These are phyloP conservation scores for Ptilorrhoa leucosticta DNA, from an alignment of 2,113 vertebrate species.

Conservation along the genomic window DNA sequence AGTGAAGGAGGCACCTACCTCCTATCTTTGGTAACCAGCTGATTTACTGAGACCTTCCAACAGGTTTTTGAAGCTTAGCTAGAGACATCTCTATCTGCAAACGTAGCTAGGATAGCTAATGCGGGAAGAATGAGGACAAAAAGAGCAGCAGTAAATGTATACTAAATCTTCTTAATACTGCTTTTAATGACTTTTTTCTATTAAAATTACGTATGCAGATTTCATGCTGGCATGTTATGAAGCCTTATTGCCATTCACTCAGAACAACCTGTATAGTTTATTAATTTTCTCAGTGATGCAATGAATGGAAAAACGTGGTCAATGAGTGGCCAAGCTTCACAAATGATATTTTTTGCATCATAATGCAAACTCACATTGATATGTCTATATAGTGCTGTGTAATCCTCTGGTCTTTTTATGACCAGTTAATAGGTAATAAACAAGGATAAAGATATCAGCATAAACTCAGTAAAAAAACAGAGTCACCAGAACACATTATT, in stretches of 20 bases:
- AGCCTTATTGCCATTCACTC: neutral
- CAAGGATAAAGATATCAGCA: neutral
- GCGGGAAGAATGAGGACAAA: neutral
- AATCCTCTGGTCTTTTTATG: neutral
- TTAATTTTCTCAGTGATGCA: neutral
- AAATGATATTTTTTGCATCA: neutral
- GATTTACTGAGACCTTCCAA: neutral
- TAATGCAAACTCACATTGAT: neutral
- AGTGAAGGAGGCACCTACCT: neutral
- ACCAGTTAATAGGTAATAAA: neutral
- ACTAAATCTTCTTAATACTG: neutral
- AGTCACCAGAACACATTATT: neutral
- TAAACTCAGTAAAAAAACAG: neutral
- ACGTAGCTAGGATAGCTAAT: neutral
- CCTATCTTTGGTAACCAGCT: neutral
- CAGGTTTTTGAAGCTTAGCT: neutral
- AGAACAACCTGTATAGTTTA: neutral
- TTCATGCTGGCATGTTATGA: neutral
- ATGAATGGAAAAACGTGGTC: neutral
- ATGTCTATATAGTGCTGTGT: neutral
- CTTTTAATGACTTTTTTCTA: neutral
- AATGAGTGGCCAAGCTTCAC: neutral
- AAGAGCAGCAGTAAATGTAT: neutral
- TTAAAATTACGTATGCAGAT: neutral
- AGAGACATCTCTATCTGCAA: neutral